Evolutionary conservation across 2,113 vertebrate species (phyloP).

Genomic region (Bos javanicus): DNA sequence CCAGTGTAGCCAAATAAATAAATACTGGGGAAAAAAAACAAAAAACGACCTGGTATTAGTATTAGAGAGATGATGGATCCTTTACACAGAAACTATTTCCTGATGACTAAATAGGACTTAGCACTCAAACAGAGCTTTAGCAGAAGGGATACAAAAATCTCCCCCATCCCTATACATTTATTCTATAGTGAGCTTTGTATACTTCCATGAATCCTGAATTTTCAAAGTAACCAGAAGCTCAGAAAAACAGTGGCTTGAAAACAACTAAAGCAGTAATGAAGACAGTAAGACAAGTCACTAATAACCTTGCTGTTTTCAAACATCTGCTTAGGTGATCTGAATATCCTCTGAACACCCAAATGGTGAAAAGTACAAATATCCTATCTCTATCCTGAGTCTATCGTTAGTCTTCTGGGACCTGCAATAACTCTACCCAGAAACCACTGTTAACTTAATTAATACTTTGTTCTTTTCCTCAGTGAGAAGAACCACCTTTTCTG

Average conservation of each 20-base stretch:
- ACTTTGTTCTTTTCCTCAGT: constrained; percentile 24
- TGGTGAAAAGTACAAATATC: not conserved
- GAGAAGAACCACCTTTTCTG: not conserved
- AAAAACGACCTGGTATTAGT: not conserved
- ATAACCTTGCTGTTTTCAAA: not conserved
- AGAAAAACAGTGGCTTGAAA: not conserved
- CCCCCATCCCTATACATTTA: not conserved
- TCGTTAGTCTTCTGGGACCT: not conserved
- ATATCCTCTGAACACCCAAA: not conserved
- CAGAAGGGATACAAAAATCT: not conserved
- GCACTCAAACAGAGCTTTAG: not conserved
- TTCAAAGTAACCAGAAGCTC: constrained; percentile 29
- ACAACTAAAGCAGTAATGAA: not conserved
- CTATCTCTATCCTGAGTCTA: not conserved
- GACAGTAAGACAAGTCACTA: not conserved
- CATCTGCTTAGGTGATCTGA: not conserved
- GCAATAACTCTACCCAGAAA: not conserved
- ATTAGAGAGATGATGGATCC: not conserved
- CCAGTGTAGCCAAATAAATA: not conserved
- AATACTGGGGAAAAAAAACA: not conserved
- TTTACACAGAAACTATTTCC: not conserved
- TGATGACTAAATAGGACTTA: not conserved
- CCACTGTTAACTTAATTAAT: not conserved
- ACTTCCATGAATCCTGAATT: not conserved
- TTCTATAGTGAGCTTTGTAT: not conserved